Evolutionary conservation across 2,113 vertebrate species (phyloP), one percentile per base, ranked within the genome.

Genomic region (Campylomormyrus tamandua): DNA sequence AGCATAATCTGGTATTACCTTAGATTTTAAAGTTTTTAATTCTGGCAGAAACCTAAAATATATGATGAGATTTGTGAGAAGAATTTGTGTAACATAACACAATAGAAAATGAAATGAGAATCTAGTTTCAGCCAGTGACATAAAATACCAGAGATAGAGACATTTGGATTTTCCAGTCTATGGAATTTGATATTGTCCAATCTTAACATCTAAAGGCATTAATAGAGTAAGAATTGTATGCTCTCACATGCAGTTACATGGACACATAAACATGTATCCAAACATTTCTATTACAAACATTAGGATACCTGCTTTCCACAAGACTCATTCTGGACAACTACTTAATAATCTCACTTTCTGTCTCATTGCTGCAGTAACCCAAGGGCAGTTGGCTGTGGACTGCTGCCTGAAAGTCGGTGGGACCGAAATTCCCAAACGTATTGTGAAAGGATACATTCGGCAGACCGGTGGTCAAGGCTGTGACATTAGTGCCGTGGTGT

Each of bases 391-490:
- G 46, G 93, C 91, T 24, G 0, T 92, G 88, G 93, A 93, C 88
- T 93, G 93, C 85, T 93, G 93, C 74, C 89, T 93, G 89, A 58
- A 21, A 4, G 89, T 92, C 19, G 88, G 88, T 46, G 0, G 24
- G 11, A 62, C 62, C 11, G 0, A 0, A 11, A 92, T 93, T 66
- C 92, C 92, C 1, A 58, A 45, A 46, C 53, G 13, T 0, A 3
- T 91, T 1, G 31, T 93, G 5, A 24, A 19, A 24, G 62, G 88
- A 50, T 92, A 93, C 87, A 50, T 8, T 1, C 49, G 27, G n/a
- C 93, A 93, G 50, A 2, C 62, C 3, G 66, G 3, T 49, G 83
- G 45, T 21, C 48, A 92, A 0, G 93, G 93, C 45, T 93, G 93
- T 35, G 0, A 46, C 39, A 90, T 88, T 19, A 35, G 87, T 66